Percentiles rank a stretch among this genome's conserved stretches.
Evolutionary conservation across 2,113 vertebrate genomes (phyloP).

Genomic region (Peromyscus polionotus): DNA sequence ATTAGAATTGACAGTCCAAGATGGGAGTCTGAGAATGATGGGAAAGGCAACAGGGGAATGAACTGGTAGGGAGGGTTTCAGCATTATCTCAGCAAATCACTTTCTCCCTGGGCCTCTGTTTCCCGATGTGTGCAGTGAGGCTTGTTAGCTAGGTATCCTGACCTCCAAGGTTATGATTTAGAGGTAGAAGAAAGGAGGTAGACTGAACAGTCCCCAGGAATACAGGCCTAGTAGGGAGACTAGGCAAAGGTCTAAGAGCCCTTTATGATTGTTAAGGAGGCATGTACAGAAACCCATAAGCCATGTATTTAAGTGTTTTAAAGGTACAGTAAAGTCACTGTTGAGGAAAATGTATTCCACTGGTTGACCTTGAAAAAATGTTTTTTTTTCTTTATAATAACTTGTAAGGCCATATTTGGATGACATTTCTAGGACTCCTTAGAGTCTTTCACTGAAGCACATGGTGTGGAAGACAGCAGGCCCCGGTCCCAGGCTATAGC

Average conservation of each 20-base stretch:
- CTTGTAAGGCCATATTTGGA: background rate
- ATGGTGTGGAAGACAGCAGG: background rate
- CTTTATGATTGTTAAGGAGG: background rate
- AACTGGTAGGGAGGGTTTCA: background rate
- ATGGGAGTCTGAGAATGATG: background rate
- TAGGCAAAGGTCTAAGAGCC: background rate
- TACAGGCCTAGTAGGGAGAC: background rate
- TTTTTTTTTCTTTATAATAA: background rate
- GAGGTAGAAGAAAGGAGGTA: slow-evolving; percentile 51
- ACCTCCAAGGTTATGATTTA: slow-evolving; percentile 8
- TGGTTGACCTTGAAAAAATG: slow-evolving; percentile 51
- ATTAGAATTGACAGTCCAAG: background rate
- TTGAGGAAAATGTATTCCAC: slow-evolving; percentile 17
- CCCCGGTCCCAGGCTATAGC: background rate
- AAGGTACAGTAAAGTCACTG: background rate
- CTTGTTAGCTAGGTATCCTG: background rate
- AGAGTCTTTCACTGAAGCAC: background rate
- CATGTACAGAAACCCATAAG: background rate
- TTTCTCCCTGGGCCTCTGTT: background rate
- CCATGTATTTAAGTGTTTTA: background rate
- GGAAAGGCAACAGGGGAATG: background rate
- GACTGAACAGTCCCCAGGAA: background rate
- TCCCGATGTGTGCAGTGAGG: background rate
- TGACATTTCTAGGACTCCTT: slow-evolving; percentile 30
- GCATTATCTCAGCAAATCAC: background rate